These are phyloP conservation scores for Scarus forsteni DNA, from an alignment of 2,797 vertebrate species.

Conservation along the genomic window DNA sequence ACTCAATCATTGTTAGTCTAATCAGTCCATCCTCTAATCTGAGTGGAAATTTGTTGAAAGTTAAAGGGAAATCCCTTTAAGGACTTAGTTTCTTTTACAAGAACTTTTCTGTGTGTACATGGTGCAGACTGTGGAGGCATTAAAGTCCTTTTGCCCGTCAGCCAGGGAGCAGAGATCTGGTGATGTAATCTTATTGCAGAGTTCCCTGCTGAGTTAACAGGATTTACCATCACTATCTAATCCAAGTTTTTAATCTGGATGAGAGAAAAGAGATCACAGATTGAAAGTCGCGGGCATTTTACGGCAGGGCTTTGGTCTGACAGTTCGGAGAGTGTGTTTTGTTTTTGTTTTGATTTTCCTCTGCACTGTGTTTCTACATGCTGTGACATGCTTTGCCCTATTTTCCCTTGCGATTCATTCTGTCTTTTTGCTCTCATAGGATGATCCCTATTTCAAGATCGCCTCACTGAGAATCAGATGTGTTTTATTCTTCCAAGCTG, in stretches of 20 bases:
- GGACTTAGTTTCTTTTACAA: too few species aligned
- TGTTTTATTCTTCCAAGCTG: constrained; percentile 29
- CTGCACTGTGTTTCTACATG: constrained; percentile 11
- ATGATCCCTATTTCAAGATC: not conserved
- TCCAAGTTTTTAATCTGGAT: constrained; percentile 66
- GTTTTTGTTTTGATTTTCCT: not conserved
- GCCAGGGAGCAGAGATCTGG: constrained; percentile 16
- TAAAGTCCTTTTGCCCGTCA: constrained; percentile 12
- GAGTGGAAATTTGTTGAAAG: too few species aligned
- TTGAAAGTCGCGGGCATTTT: constrained; percentile 21
- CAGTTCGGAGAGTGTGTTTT: not conserved
- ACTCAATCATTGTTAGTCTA: too few species aligned
- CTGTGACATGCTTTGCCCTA: constrained; percentile 16
- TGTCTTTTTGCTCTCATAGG: constrained; percentile 1
- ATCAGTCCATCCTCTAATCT: too few species aligned
- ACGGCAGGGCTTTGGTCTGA: not conserved
- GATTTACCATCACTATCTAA: constrained; percentile 46
- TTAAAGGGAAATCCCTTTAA: too few species aligned
- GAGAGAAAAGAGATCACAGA: constrained; percentile 30
- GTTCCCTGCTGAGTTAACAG: constrained; percentile 68
- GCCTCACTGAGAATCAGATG: constrained; percentile 5
- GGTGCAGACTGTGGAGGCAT: too few species aligned
- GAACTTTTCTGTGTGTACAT: too few species aligned
- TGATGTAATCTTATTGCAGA: constrained; percentile 43
- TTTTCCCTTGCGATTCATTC: constrained; percentile 15